phyloP scores from a whole-genome alignment of 2,113 vertebrate species.

The Ptychochromis oligacanthus region DNA sequence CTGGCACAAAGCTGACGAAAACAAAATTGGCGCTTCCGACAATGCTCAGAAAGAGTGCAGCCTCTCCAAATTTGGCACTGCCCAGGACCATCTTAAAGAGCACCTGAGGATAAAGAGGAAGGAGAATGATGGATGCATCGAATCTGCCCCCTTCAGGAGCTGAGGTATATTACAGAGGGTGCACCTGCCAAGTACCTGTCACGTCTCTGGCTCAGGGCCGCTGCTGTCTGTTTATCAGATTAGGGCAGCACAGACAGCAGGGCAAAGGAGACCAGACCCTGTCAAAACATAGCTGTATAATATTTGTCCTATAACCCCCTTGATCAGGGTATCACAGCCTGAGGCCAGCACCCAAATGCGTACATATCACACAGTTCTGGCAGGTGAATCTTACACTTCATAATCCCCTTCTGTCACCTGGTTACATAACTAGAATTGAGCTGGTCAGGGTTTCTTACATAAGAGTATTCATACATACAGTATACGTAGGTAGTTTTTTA shows the following conservation, averaged over 20 bases:
- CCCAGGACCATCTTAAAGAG: constrained; percentile 97
- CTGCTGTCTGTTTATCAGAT: constrained; percentile 59
- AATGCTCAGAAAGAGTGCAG: constrained; percentile 92
- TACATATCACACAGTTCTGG: constrained; percentile 19
- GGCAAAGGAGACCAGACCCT: constrained; percentile 25
- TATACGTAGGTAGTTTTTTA: neutral
- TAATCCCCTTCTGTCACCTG: constrained; percentile 42
- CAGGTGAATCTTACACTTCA: constrained; percentile 30
- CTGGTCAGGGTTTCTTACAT: constrained; percentile 16
- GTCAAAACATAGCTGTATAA: constrained; percentile 42
- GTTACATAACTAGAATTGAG: constrained; percentile 30
- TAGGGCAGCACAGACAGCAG: constrained; percentile 46
- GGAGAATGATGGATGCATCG: neutral
- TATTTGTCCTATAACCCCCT: constrained; percentile 29
- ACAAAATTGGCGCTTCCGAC: constrained; percentile 91
- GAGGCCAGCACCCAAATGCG: neutral
- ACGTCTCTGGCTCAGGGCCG: constrained; percentile 41
- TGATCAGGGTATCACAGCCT: constrained; percentile 33
- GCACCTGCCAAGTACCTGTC: constrained; percentile 40
- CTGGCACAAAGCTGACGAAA: constrained; percentile 90
- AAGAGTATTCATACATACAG: constrained; percentile 11
- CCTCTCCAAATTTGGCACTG: constrained; percentile 96
- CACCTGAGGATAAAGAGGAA: constrained; percentile 80
- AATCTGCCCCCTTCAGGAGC: constrained; percentile 29
- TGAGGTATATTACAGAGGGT: constrained; percentile 18